Percentiles rank a stretch among this genome's conserved stretches.
phyloP scores from a whole-genome alignment of 2,113 vertebrate genomes.

The Phoenicopterus ruber region DNA sequence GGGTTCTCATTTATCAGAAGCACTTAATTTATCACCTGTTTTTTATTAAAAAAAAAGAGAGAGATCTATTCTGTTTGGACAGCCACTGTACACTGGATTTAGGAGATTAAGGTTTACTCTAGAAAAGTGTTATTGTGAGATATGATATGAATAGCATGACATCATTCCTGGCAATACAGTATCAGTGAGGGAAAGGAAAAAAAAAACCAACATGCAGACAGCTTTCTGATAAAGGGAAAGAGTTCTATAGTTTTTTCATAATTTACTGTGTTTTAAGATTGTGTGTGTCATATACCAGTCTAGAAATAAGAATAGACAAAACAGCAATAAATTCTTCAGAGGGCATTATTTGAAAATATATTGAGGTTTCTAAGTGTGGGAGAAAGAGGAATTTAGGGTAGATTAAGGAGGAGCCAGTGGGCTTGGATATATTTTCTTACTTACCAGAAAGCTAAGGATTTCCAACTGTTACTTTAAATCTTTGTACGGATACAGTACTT shows the following conservation, averaged over 20 bases:
- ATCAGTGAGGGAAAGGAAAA: neutral
- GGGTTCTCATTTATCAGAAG: constrained; percentile 64
- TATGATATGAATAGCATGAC: constrained; percentile 55
- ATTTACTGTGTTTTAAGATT: neutral
- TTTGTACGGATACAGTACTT: neutral
- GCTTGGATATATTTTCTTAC: neutral
- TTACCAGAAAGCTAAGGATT: neutral
- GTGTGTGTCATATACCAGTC: neutral
- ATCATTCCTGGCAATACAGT: constrained; percentile 54
- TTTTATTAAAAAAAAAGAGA: constrained; percentile 51
- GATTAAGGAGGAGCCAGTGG: neutral
- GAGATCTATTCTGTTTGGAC: constrained; percentile 48
- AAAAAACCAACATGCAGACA: neutral
- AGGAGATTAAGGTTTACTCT: constrained; percentile 47
- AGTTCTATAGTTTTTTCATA: neutral
- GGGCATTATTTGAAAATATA: constrained; percentile 7
- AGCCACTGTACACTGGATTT: constrained; percentile 50
- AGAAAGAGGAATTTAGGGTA: neutral
- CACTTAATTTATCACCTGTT: constrained; percentile 65
- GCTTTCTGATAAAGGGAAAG: neutral
- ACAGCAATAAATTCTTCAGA: constrained; percentile 39
- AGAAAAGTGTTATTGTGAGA: constrained; percentile 67
- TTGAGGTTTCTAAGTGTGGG: neutral
- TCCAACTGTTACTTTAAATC: neutral
- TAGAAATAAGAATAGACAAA: constrained; percentile 41